These are phyloP conservation scores for Odontamblyopus lacepedii DNA, from an alignment of 2,797 vertebrate genomes.

Conservation along the genomic window DNA sequence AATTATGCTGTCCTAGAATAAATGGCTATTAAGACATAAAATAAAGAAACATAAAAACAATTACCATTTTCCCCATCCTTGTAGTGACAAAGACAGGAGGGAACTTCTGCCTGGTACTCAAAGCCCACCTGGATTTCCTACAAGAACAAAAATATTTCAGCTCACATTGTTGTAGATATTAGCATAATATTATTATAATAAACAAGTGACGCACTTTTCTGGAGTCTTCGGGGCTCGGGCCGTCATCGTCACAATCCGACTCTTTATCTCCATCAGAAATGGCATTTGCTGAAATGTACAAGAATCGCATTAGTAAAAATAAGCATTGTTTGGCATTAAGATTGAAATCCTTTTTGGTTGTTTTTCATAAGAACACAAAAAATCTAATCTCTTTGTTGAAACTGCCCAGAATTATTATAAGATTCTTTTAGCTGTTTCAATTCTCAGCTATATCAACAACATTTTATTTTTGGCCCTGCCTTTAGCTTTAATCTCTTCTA, in stretches of 20 bases:
- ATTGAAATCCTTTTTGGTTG: too few relatives aligned
- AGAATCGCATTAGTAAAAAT: neutral
- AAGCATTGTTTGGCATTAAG: too few relatives aligned
- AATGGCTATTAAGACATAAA: too few relatives aligned
- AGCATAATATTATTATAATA: neutral
- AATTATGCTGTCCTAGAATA: too few relatives aligned
- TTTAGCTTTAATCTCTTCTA: too few relatives aligned
- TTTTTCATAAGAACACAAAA: too few relatives aligned
- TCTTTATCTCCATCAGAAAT: conserved; percentile 94
- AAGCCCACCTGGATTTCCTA: conserved; percentile 98
- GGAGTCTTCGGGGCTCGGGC: conserved; percentile 89
- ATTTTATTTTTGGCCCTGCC: too few relatives aligned
- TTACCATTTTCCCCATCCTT: conserved; percentile 83
- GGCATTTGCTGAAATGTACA: conserved; percentile 75
- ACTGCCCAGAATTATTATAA: too few relatives aligned
- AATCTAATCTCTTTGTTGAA: too few relatives aligned
- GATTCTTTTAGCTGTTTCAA: too few relatives aligned
- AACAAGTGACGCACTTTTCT: conserved; percentile 83
- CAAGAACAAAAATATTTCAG: conserved; percentile 16
- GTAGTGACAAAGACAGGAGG: conserved; percentile 85
- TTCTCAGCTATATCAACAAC: too few relatives aligned
- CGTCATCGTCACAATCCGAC: conserved; percentile 92
- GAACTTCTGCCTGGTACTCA: conserved; percentile 95
- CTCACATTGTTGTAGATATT: neutral
- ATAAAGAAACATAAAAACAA: neutral